Evolutionary conservation across 2,113 vertebrate species (phyloP).

Genomic region (Calonectris borealis): DNA sequence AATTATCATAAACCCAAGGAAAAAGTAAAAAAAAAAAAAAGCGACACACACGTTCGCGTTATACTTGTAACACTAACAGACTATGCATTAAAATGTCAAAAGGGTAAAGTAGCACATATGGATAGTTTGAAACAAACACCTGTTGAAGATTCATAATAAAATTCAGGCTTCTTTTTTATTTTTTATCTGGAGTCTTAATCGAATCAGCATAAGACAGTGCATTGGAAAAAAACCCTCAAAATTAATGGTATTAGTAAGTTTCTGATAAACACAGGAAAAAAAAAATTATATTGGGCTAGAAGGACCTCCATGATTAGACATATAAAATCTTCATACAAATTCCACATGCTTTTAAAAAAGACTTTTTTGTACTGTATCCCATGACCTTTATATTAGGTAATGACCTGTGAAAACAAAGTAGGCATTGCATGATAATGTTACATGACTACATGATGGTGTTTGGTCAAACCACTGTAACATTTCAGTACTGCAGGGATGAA

Average conservation of each 20-base stretch:
- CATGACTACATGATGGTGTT: neutral
- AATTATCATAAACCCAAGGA: neutral
- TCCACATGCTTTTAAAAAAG: neutral
- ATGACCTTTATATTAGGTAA: neutral
- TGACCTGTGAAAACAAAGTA: neutral
- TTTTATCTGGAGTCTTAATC: neutral
- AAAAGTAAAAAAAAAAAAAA: neutral
- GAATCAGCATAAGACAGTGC: neutral
- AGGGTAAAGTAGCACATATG: neutral
- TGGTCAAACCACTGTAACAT: neutral
- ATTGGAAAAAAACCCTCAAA: neutral
- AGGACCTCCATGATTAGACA: neutral
- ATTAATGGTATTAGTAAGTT: neutral
- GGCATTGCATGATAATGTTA: neutral
- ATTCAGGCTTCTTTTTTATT: neutral
- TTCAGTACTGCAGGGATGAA: neutral
- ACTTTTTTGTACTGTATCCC: neutral
- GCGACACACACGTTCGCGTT: no score
- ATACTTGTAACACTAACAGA: neutral
- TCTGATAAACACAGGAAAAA: neutral
- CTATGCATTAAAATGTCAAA: neutral
- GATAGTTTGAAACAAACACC: neutral
- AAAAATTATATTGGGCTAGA: neutral
- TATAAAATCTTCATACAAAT: neutral
- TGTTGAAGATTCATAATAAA: neutral